A percentile compares a stretch with the other conserved stretches of the same genome.
These are phyloP conservation scores for Hypomecis punctinalis DNA, from an alignment of 2,888 invertebrate species.

Conservation along the genomic window DNA sequence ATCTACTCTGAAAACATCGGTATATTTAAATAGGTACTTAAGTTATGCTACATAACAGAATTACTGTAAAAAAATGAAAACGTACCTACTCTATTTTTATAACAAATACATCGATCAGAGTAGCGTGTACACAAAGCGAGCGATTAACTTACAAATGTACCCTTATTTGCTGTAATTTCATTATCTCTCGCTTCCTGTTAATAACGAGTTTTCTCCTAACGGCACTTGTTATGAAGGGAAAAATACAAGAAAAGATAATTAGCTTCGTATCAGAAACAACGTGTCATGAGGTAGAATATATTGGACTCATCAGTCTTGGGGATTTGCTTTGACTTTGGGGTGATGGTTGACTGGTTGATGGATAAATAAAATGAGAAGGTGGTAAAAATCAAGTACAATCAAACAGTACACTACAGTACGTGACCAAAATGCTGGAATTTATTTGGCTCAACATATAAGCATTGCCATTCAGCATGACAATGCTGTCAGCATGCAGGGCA, in stretches of 20 bases:
- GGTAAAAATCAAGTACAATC: too few relatives aligned
- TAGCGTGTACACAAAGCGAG: constrained; percentile 1
- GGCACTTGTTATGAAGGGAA: constrained; percentile 24
- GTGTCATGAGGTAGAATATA: constrained; percentile 23
- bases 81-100: too few relatives aligned
- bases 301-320: constrained; percentile 27
- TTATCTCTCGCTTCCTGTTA: constrained; percentile 23
- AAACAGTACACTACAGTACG: too few relatives aligned
- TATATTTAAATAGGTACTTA: too few relatives aligned
- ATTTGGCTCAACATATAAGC: too few relatives aligned
- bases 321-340: constrained; percentile 17
- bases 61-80: too few relatives aligned
- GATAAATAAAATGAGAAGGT: background rate
- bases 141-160: constrained; percentile 22
- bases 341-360: background rate
- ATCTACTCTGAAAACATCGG: background rate
- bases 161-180: constrained; percentile 29
- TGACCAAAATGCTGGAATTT: too few relatives aligned
- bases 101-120: constrained; percentile 5
- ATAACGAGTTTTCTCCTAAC: constrained; percentile 30
- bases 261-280: constrained; percentile 22
- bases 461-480: too few relatives aligned
- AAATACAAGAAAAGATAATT: constrained; percentile 23
- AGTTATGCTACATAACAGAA: too few relatives aligned
- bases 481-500: too few relatives aligned